Base-by-base conservation (phyloP, 2,888 invertebrate genomes). In the Hydrotaea cyrtoneurina region DNA sequence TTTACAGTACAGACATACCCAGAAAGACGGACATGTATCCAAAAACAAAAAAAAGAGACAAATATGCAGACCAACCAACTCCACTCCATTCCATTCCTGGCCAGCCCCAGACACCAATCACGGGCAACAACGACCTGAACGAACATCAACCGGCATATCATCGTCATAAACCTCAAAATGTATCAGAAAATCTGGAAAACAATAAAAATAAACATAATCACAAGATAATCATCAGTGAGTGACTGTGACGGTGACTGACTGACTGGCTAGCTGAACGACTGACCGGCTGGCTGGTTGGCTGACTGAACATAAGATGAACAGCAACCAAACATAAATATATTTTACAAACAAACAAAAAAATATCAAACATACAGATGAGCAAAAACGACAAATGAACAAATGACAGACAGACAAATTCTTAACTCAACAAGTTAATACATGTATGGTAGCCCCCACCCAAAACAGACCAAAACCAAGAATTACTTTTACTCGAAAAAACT, bases 141-240 rank as follows among this genome's bases (percentile, higher is more conserved):
- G 17, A 69, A 39, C 69, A 43, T 69, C 11, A 19, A 69, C 36
- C 36, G 36, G 53, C 36, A 57, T 73, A 55, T 73, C 55, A 55
- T 57, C 77, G 64, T 66, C 50, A 46, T 66, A 77, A 82, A 82
- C 82, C 82, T 82, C 73, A 85, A 85, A 75, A 79, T 85, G 79
- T 80, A 85, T 85, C 76, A 79, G 53, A 79, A 85, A 77, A 85
- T 82, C 85, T 85, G 71, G 15, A 69, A 85, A 74, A 85, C 46
- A 79, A 85, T 82, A 82, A 73, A 85, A 80, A 80, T 82, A 82
- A 85, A 85, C 77, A 82, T 79, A 82, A 85, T 82, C 85, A 77
- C 53, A 77, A 85, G 85, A 82, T 85, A 82, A 85, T 80, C 82
- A 85, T 85, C 85, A 46, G 69, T 69, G 69, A 69, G 46, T 69